phyloP scores from a whole-genome alignment of 1,140 invertebrate species.

The Monochamus saltuarius region DNA sequence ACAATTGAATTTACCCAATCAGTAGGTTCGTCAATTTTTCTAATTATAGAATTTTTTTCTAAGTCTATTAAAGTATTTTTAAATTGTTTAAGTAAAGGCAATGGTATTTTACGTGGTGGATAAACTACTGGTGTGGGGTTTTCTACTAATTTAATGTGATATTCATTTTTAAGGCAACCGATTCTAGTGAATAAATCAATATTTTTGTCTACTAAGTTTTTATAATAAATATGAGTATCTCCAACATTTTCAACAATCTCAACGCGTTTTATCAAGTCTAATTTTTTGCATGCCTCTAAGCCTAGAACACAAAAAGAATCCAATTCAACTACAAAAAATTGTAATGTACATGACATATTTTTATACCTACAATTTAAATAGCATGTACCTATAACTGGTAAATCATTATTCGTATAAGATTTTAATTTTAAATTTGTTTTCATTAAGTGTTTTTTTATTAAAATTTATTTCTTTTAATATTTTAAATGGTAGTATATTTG shows the following conservation, averaged over 20 bases:
- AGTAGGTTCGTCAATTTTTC: too few relatives aligned
- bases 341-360: constrained; percentile 15
- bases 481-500: constrained; percentile 7
- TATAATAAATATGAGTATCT: too few relatives aligned
- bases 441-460: background rate
- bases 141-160: constrained; percentile 17
- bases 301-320: background rate
- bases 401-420: constrained; percentile 19
- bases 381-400: constrained; percentile 4
- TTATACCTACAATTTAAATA: constrained; percentile 7
- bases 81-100: constrained; percentile 10
- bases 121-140: constrained; percentile 19
- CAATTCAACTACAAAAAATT: constrained; percentile 21
- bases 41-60: too few relatives aligned
- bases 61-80: constrained; percentile 6
- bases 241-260: constrained; percentile 5
- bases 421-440: constrained; percentile 12
- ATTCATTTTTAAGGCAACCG: constrained; percentile 2
- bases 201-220: constrained; percentile 10
- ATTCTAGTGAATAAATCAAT: constrained; percentile 1
- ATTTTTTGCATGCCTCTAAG: constrained; percentile 8
- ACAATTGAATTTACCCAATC: constrained; percentile 55
- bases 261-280: constrained; percentile 17
- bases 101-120: constrained; percentile 18
- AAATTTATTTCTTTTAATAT: constrained; percentile 15